phyloP scores from a whole-genome alignment of 2,113 vertebrate genomes.

The Dasyurus viverrinus region DNA sequence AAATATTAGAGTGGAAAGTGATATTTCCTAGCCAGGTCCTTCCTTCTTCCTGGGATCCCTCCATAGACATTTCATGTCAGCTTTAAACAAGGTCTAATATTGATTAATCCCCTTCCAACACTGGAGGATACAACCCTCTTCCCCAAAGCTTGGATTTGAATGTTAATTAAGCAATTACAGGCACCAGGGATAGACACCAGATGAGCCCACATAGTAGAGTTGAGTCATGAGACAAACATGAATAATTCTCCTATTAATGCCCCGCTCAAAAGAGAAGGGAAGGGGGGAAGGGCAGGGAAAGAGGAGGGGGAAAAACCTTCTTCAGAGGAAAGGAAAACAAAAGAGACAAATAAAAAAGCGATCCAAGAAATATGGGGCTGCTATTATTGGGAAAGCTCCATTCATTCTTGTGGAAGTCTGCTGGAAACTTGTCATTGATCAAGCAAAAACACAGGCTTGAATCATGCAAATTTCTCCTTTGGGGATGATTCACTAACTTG shows the following conservation, averaged over 20 bases:
- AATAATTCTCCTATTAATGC: constrained; percentile 57
- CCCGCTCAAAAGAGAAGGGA: neutral
- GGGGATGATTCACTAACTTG: constrained; percentile 38
- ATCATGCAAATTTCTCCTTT: constrained; percentile 3
- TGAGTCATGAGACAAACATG: constrained; percentile 50
- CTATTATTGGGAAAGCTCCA: neutral
- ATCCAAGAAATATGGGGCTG: constrained; percentile 12
- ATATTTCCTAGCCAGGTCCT: neutral
- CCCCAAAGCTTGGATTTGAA: constrained; percentile 61
- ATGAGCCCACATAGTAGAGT: constrained; percentile 63
- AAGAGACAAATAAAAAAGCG: constrained; percentile 28
- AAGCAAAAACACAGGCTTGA: constrained; percentile 35
- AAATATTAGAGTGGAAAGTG: neutral
- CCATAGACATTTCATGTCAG: constrained; percentile 43
- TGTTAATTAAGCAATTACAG: constrained; percentile 75
- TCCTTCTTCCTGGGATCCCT: constrained; percentile 37
- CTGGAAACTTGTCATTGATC: constrained; percentile 6
- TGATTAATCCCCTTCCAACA: constrained; percentile 58
- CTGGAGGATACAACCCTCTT: constrained; percentile 67
- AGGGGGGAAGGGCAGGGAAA: neutral
- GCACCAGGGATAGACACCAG: constrained; percentile 60
- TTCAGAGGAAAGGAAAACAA: constrained; percentile 21
- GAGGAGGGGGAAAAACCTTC: neutral
- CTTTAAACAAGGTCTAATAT: constrained; percentile 38
- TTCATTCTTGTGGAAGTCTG: constrained; percentile 24